phyloP scores from a whole-genome alignment of 2,113 vertebrate genomes.

The Taurulus bubalis region DNA sequence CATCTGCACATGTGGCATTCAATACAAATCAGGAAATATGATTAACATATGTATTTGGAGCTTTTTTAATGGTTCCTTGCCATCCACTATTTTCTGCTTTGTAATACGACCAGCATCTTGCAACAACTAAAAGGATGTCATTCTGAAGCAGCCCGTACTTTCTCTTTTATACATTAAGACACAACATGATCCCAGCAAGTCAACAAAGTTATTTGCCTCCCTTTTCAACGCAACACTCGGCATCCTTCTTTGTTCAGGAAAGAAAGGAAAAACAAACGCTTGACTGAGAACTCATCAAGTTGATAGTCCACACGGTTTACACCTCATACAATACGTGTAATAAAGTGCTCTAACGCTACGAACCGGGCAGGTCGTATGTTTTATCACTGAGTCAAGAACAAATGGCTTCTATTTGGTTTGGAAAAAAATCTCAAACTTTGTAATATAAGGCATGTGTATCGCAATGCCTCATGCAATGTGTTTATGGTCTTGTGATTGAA shows the following conservation, averaged over 20 bases:
- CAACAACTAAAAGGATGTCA: neutral
- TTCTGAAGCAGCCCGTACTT: neutral
- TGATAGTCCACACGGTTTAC: neutral
- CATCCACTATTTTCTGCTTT: neutral
- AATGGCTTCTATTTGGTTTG: neutral
- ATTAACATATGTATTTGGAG: neutral
- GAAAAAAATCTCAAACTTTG: neutral
- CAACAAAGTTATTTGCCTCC: neutral
- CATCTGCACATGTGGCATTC: neutral
- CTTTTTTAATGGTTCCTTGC: neutral
- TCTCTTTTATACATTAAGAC: neutral
- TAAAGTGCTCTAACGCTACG: neutral
- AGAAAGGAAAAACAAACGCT: neutral
- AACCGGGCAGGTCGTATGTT: neutral
- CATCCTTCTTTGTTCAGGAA: neutral
- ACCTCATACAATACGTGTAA: neutral
- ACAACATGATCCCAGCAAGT: neutral
- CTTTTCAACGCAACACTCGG: neutral
- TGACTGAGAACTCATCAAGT: slow-evolving; percentile 4
- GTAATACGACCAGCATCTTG: neutral
- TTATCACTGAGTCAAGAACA: neutral
- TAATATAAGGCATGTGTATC: neutral
- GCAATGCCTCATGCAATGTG: neutral
- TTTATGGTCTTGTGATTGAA: neutral
- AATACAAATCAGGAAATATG: neutral